Evolutionary conservation across 2,888 invertebrate species (phyloP).

Genomic region (Oxycera nigricornis): DNA sequence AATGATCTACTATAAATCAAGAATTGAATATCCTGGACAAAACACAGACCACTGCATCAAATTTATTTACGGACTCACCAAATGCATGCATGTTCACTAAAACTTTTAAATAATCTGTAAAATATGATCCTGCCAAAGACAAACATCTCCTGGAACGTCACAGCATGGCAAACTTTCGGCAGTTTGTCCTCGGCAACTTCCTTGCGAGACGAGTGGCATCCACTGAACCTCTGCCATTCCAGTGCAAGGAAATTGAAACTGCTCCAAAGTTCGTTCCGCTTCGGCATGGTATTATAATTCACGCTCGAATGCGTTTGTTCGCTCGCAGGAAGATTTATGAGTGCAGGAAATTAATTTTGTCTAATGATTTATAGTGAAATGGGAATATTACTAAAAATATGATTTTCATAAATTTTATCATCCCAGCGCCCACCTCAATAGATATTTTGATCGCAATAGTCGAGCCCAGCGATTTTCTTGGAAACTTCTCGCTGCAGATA

Average conservation of each 20-base stretch:
- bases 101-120: slow-evolving; percentile 16
- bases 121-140: slow-evolving; percentile 27
- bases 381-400: slow-evolving; percentile 32
- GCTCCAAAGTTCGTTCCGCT: slow-evolving; percentile 19
- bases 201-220: neutral
- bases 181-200: slow-evolving; percentile 13
- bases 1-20: too few species aligned
- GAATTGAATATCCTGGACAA: too few species aligned
- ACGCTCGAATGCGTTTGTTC: slow-evolving; percentile 36
- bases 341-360: slow-evolving; percentile 42
- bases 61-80: too few species aligned
- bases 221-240: neutral
- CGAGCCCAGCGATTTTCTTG: neutral
- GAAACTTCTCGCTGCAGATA: neutral
- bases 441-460: neutral
- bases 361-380: slow-evolving; percentile 41
- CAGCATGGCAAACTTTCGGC: slow-evolving; percentile 23
- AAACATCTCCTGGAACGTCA: slow-evolving; percentile 2
- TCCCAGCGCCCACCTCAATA: neutral
- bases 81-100: neutral
- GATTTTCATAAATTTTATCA: slow-evolving; percentile 29
- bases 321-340: slow-evolving; percentile 36
- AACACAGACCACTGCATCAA: too few species aligned
- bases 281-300: slow-evolving; percentile 36
- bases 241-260: slow-evolving; percentile 37